A percentile compares a stretch with the other conserved stretches of the same genome.
Evolutionary conservation across 2,113 vertebrate species (phyloP).

Genomic region (Semnornis frantzii): DNA sequence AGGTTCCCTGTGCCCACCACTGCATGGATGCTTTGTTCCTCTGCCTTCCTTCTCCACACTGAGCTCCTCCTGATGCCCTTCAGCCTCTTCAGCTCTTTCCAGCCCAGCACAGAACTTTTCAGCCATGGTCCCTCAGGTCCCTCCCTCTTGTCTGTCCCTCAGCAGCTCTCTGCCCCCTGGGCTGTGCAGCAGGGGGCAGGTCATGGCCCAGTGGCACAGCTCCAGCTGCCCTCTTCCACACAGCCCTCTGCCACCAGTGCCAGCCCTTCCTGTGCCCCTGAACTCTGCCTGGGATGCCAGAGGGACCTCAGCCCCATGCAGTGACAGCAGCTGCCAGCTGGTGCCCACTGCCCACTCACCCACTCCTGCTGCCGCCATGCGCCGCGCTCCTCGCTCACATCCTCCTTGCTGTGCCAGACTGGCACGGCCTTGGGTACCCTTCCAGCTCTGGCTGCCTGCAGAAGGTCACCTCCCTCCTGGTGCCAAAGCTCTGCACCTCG

Average conservation of each 20-base stretch:
- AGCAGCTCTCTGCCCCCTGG: background rate
- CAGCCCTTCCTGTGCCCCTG: too few relatives aligned
- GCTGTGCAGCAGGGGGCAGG: background rate
- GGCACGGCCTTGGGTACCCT: background rate
- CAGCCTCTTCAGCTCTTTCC: background rate
- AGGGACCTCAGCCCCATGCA: background rate
- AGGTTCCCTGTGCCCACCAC: background rate
- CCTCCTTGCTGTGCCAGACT: rapidly evolving
- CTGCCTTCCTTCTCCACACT: background rate
- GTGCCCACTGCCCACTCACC: background rate
- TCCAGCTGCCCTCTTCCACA: background rate
- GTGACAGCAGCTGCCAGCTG: background rate
- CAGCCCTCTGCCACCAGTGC: too few relatives aligned
- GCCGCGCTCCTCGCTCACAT: background rate
- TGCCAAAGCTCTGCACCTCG: background rate
- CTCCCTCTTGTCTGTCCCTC: background rate
- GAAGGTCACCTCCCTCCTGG: background rate
- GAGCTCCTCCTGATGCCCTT: background rate
- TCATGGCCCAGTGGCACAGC: background rate
- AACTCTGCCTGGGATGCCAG: too few relatives aligned
- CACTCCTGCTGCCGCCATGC: background rate
- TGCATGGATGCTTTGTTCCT: background rate
- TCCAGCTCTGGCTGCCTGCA: background rate
- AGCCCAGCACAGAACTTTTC: background rate
- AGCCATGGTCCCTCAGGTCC: background rate